phyloP scores from a whole-genome alignment of 2,888 invertebrate species.

The Myopa testacea region DNA sequence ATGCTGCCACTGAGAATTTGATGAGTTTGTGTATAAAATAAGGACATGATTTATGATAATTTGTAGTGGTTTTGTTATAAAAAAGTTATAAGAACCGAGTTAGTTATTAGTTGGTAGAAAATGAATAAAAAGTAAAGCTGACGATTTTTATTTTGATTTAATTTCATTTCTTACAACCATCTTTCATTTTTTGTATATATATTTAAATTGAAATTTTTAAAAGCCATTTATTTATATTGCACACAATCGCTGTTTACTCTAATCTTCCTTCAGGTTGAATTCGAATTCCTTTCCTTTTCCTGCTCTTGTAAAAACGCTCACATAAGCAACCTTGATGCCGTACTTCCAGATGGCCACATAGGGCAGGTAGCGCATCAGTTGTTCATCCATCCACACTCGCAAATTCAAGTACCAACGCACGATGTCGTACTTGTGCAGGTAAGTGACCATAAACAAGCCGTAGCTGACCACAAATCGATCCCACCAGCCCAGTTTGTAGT shows the following conservation, averaged over 20 bases:
- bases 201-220: no score
- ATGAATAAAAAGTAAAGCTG: no score
- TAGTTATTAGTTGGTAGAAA: no score
- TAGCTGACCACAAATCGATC: slow-evolving; percentile 64
- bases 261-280: slow-evolving; percentile 57
- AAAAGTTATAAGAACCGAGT: no score
- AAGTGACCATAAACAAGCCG: slow-evolving; percentile 60
- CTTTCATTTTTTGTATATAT: no score
- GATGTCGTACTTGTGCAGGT: slow-evolving; percentile 69
- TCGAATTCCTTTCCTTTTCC: slow-evolving; percentile 50
- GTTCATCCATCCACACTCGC: slow-evolving; percentile 72
- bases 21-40: no score
- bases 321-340: slow-evolving; percentile 73
- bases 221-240: no score
- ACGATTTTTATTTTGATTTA: no score
- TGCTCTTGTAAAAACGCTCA: slow-evolving; percentile 70
- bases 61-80: no score
- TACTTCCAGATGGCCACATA: slow-evolving; percentile 76
- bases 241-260: slow-evolving; percentile 14
- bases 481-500: slow-evolving; percentile 69
- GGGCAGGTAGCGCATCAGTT: slow-evolving; percentile 77
- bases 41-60: no score
- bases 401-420: slow-evolving; percentile 75
- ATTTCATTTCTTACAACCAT: no score
- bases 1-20: no score